These are phyloP conservation scores for Euura lappo DNA, from an alignment of 1,140 invertebrate genomes.

Conservation along the genomic window DNA sequence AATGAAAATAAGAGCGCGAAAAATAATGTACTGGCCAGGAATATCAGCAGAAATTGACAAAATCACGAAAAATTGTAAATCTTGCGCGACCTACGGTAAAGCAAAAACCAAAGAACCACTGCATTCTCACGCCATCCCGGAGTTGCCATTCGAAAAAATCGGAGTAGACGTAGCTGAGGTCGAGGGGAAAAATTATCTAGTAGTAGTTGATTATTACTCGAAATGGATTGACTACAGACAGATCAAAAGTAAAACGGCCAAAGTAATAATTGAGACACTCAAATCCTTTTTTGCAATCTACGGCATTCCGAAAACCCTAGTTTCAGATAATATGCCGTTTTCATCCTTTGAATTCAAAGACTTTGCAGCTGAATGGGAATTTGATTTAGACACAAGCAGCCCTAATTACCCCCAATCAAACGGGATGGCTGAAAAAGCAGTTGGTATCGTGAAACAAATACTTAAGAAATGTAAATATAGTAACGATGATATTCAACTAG, in stretches of 20 bases:
- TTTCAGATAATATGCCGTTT: conserved; percentile 28
- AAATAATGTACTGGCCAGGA: conserved; percentile 34
- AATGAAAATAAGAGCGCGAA: conserved; percentile 23
- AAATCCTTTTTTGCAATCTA: conserved; percentile 22
- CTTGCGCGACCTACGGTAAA: conserved; percentile 20
- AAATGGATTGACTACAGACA: conserved; percentile 15
- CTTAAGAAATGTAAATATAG: conserved; percentile 36
- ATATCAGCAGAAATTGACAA: conserved; percentile 16
- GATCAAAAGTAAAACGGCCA: conserved; percentile 3
- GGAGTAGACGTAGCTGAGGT: conserved; percentile 26
- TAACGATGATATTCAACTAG: conserved; percentile 12
- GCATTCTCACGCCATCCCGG: conserved; percentile 25
- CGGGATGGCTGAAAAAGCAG: too few species aligned
- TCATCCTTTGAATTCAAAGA: conserved; percentile 34
- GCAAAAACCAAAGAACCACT: conserved; percentile 28
- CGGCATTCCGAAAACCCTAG: conserved; percentile 20
- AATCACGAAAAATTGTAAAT: conserved; percentile 13
- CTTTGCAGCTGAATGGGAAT: conserved; percentile 36
- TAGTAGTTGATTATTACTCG: conserved; percentile 26
- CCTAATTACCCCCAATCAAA: conserved; percentile 42
- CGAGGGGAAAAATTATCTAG: conserved; percentile 17
- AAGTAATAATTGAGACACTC: background rate
- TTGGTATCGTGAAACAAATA: conserved; percentile 37
- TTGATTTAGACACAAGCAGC: conserved; percentile 47
- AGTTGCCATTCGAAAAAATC: conserved; percentile 30